A percentile compares a stretch with the other conserved stretches of the same genome.
These are phyloP conservation scores for Meloidogyne floridensis DNA, from an alignment of 1,140 invertebrate species.

Conservation along the genomic window DNA sequence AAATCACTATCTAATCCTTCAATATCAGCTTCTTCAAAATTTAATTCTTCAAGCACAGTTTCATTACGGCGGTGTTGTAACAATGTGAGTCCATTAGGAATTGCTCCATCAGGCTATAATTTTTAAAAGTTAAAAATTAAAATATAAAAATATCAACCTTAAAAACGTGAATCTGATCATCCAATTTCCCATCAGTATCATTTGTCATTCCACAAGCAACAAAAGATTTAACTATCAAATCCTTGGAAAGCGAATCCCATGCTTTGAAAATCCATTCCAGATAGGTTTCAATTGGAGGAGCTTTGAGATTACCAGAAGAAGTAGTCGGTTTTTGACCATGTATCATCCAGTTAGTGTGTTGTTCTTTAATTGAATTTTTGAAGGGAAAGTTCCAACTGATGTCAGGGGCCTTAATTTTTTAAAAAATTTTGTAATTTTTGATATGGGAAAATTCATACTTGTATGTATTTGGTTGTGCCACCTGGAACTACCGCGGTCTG, in stretches of 20 bases:
- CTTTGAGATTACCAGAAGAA: slow-evolving; percentile 18
- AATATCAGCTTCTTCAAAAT: too few species aligned
- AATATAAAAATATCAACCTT: slow-evolving; percentile 5
- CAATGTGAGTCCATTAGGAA: neutral
- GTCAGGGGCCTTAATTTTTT: slow-evolving; percentile 23
- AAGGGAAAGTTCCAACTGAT: slow-evolving; percentile 30
- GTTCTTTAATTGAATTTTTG: slow-evolving; percentile 14
- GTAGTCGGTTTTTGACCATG: slow-evolving; percentile 13
- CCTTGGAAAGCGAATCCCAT: slow-evolving; percentile 20
- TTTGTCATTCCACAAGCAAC: slow-evolving; percentile 34
- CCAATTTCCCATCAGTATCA: slow-evolving; percentile 20
- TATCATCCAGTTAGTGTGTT: slow-evolving; percentile 26
- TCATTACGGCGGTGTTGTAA: too few species aligned
- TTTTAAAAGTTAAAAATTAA: neutral
- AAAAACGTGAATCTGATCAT: slow-evolving; percentile 34
- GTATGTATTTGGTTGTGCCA: slow-evolving; percentile 9
- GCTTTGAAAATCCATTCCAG: slow-evolving; percentile 22
- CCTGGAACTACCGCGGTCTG: neutral
- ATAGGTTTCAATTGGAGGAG: slow-evolving; percentile 27
- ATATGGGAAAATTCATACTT: neutral
- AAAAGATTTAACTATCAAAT: slow-evolving; percentile 29
- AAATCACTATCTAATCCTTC: too few species aligned
- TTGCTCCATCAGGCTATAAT: slow-evolving; percentile 76
- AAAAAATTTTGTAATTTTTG: too few species aligned
- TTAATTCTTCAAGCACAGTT: too few species aligned